These are phyloP conservation scores for Psittacula derbiana DNA, from an alignment of 2,797 vertebrate genomes.

Conservation along the genomic window DNA sequence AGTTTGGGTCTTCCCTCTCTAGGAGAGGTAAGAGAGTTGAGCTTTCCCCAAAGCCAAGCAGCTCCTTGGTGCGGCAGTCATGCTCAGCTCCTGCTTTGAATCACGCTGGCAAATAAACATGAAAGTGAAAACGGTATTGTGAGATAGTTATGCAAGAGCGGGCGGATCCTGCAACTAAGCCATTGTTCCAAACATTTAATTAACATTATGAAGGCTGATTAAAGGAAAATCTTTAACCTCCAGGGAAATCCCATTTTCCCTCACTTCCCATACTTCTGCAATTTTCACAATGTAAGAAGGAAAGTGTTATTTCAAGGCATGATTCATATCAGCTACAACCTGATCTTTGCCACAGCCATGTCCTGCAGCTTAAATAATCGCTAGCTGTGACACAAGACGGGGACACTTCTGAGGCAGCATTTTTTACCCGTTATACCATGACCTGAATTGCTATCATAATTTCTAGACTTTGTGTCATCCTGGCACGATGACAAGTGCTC, in stretches of 20 bases:
- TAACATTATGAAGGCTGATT: slow-evolving; percentile 70
- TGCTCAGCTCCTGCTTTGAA: neutral
- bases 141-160: slow-evolving; percentile 53
- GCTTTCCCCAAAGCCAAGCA: neutral
- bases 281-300: slow-evolving; percentile 55
- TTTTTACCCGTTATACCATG: slow-evolving; percentile 5
- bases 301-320: slow-evolving; percentile 55
- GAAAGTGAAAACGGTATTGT: slow-evolving; percentile 61
- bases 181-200: slow-evolving; percentile 66
- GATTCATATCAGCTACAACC: slow-evolving; percentile 40
- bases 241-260: slow-evolving; percentile 64
- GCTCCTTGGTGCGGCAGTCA: neutral
- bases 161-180: slow-evolving; percentile 41
- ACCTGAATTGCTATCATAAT: slow-evolving; percentile 46
- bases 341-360: slow-evolving; percentile 46
- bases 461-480: slow-evolving; percentile 63
- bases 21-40: neutral
- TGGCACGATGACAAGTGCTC: neutral
- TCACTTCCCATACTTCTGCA: slow-evolving; percentile 30
- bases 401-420: slow-evolving; percentile 55
- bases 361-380: neutral
- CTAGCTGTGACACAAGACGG: neutral
- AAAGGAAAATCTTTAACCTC: slow-evolving; percentile 71
- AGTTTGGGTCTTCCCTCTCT: neutral
- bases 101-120: slow-evolving; percentile 43